Evolutionary conservation across 2,797 vertebrate species (phyloP), one percentile per base, ranked within the genome.

Genomic region (Spinibarbus caldwelli): DNA sequence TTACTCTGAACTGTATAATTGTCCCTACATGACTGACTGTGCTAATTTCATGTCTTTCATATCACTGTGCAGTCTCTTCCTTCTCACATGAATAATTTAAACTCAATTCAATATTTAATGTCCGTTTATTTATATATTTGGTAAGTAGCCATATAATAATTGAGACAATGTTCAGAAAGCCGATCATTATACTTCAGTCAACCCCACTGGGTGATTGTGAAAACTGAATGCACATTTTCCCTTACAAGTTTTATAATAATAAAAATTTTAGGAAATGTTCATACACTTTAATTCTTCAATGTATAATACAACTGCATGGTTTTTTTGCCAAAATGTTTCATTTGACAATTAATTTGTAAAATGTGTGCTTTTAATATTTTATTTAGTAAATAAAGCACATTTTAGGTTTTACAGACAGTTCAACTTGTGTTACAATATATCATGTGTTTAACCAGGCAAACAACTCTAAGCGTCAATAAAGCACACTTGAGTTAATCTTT

Each of bases 71-170:
- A 9, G 38, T 62, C 31, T 34, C 15, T 79, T 66, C 38, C 29
- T 47, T 59, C 14, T 78, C 34, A n/a, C 52, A 41, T n/a, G 59
- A 78, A 78, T 57, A 11, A 59, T 66, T 77, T 17, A 47, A 45
- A 31, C 41, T 47, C 17, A 6, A 23, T 19, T 79, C 9, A 47
- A 23, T 79, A 45, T 66, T 79, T 47, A 43, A 79, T 64, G 41
- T 14, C 2, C 19, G 6, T 66, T 66, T 79, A 66, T 79, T 66
- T 31, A 79, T 47, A 62, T 7, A 79, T 64, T 31, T 79, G 41
- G 41, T 23, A 79, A 45, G 15, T 31, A 21, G 17, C 59, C 4
- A 38, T 57, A 23, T 49, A 73, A 70, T 41, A 19, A 54, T n/a
- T 45, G 21, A 21, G 45, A 57, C 31, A 64, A 64, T 45, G 77